These are phyloP conservation scores for Indicator maculatus DNA, from an alignment of 2,113 vertebrate species.

Conservation along the genomic window DNA sequence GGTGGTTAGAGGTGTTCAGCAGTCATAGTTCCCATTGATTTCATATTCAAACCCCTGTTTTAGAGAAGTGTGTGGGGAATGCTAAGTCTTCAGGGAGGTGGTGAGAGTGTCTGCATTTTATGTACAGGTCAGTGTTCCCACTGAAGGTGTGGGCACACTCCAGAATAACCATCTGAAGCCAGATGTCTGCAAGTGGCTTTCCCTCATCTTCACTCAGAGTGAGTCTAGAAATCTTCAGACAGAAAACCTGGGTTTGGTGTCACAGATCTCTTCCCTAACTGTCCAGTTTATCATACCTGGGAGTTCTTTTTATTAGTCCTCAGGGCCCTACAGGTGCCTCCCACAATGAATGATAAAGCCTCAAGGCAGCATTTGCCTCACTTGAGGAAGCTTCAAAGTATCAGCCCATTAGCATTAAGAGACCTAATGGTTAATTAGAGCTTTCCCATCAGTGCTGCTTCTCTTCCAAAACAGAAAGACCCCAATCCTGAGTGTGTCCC, in stretches of 20 bases:
- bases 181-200: not conserved
- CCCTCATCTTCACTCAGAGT: not conserved
- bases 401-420: not conserved
- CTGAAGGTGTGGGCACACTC: not conserved
- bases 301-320: not conserved
- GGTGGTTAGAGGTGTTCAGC: not conserved
- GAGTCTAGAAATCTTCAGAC: not conserved
- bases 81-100: not conserved
- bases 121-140: not conserved
- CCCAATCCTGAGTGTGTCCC: rapidly evolving
- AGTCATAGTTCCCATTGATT: not conserved
- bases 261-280: not conserved
- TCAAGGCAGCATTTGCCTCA: not conserved
- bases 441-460: not conserved
- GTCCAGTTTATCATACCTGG: not conserved
- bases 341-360: not conserved
- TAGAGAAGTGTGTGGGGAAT: not conserved
- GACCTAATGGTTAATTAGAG: not conserved
- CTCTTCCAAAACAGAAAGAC: not conserved
- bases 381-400: not conserved
- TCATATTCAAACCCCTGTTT: not conserved
- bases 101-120: not conserved
- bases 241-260: not conserved
- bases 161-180: not conserved
- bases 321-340: not conserved